Percentiles rank a stretch among this genome's conserved stretches.
These are phyloP conservation scores for Heteromyza rotundicornis DNA, from an alignment of 2,888 invertebrate species.

Conservation along the genomic window DNA sequence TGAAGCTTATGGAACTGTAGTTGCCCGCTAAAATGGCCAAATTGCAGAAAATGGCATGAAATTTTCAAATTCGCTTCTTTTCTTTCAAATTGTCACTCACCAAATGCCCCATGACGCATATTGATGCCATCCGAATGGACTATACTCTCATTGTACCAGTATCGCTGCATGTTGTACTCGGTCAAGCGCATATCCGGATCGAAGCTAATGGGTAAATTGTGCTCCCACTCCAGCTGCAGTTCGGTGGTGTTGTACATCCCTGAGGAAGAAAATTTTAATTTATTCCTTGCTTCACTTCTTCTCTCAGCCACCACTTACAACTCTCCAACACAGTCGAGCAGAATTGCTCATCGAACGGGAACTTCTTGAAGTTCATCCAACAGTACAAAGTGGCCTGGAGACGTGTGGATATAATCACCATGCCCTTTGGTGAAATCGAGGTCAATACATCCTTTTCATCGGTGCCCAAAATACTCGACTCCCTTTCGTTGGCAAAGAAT, in stretches of 20 bases:
- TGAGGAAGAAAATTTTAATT: conserved; percentile 18
- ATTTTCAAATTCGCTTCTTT: too few species aligned
- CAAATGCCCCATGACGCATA: conserved; percentile 51
- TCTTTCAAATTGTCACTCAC: too few species aligned
- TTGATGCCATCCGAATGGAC: conserved; percentile 47
- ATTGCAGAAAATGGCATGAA: neutral
- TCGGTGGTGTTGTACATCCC: conserved; percentile 58
- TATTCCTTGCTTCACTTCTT: neutral
- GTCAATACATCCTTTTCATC: conserved; percentile 56
- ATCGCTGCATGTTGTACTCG: conserved; percentile 49
- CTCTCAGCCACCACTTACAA: conserved; percentile 47
- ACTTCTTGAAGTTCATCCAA: conserved; percentile 57
- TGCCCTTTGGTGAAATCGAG: conserved; percentile 52
- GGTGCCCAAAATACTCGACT: conserved; percentile 53
- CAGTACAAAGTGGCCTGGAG: conserved; percentile 53
- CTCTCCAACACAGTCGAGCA: conserved; percentile 53
- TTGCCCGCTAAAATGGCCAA: conserved; percentile 48
- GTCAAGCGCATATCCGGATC: conserved; percentile 55
- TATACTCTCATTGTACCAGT: conserved; percentile 47
- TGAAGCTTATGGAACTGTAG: conserved; percentile 53
- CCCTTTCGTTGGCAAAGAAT: conserved; percentile 54
- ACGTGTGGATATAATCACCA: conserved; percentile 50
- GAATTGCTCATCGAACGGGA: conserved; percentile 54
- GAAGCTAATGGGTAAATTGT: conserved; percentile 48
- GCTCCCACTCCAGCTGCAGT: conserved; percentile 48